phyloP scores from a whole-genome alignment of 1,140 invertebrate species.

The Bombus pascuorum region DNA sequence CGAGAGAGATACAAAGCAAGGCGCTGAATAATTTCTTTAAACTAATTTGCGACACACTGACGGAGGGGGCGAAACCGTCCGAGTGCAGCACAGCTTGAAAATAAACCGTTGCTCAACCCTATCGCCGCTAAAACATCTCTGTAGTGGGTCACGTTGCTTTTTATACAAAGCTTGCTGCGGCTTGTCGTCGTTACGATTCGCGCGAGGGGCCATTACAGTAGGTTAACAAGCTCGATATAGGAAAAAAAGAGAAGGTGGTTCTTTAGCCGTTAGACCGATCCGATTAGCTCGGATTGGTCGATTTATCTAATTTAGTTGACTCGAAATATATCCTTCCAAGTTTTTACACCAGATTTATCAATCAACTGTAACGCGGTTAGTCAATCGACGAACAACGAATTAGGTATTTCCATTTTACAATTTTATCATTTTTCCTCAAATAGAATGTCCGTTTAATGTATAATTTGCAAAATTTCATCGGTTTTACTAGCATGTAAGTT shows the following conservation, averaged over 20 bases:
- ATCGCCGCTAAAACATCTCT: constrained; percentile 6
- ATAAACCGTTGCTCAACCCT: constrained; percentile 31
- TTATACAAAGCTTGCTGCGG: constrained; percentile 5
- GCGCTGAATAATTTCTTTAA: constrained; percentile 64
- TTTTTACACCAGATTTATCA: no score
- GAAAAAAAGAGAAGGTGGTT: no score
- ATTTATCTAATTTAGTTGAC: background rate
- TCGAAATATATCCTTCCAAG: no score
- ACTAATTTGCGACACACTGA: constrained; percentile 67
- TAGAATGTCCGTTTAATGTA: no score
- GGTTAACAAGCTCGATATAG: background rate
- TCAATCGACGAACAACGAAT: no score
- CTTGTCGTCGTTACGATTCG: background rate
- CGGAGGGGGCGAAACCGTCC: constrained; percentile 52
- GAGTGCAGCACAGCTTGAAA: constrained; percentile 51
- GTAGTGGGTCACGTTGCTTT: constrained; percentile 30
- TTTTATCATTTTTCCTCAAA: rapidly evolving
- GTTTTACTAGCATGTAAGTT: no score
- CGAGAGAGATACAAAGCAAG: constrained; percentile 59
- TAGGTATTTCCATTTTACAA: background rate
- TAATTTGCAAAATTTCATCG: no score
- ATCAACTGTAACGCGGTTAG: rapidly evolving
- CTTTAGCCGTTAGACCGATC: background rate
- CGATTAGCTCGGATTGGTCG: no score
- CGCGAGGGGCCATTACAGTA: background rate